phyloP scores from a whole-genome alignment of 64 coral and sea anemone species.

The Porites lutea region DNA sequence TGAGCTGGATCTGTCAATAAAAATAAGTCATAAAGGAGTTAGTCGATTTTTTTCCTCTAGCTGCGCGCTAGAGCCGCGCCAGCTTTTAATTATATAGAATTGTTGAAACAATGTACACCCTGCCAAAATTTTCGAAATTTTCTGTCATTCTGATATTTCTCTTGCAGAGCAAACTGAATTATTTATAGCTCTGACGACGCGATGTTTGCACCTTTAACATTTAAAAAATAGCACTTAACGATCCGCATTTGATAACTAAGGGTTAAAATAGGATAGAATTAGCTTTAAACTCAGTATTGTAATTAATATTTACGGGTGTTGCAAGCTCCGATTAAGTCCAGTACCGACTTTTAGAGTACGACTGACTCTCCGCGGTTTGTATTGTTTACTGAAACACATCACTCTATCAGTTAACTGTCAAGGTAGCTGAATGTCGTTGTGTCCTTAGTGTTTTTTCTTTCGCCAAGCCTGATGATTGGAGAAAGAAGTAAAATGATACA shows the following conservation, averaged over 20 bases:
- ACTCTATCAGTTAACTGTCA: slow-evolving; percentile 28
- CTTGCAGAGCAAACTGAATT: not conserved
- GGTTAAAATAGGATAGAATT: not conserved
- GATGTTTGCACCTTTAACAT: not conserved
- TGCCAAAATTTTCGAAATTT: not conserved
- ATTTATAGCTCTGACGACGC: not conserved
- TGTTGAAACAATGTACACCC: not conserved
- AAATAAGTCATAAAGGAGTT: slow-evolving; percentile 17
- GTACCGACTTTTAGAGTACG: not conserved
- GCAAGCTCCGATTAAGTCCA: too few relatives aligned
- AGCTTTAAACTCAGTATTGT: too few relatives aligned
- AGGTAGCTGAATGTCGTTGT: not conserved
- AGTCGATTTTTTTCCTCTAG: not conserved
- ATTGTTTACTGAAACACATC: slow-evolving; percentile 38
- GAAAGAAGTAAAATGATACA: too few relatives aligned
- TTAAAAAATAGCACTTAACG: not conserved
- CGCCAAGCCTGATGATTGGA: not conserved
- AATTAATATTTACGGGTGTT: too few relatives aligned
- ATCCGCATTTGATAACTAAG: not conserved
- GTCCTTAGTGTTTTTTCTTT: not conserved
- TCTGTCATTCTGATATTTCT: not conserved
- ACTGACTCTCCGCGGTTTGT: not conserved
- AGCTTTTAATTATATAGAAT: not conserved
- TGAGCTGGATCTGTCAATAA: slow-evolving; percentile 23
- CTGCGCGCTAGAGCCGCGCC: not conserved